Evolutionary conservation across 2,797 vertebrate genomes (phyloP).

Genomic region (Notamacropus eugenii): DNA sequence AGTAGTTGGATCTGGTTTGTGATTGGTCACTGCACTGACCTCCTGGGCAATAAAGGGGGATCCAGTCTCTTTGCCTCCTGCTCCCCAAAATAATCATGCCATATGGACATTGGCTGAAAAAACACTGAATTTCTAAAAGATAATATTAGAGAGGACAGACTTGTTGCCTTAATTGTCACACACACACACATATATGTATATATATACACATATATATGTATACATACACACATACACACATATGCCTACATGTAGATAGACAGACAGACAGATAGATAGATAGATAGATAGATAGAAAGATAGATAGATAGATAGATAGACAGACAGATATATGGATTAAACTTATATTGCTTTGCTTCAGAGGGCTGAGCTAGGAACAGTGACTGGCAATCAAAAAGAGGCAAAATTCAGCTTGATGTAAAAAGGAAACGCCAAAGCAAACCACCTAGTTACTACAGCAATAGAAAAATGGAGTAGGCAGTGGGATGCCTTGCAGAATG

Average conservation of each 20-base stretch:
- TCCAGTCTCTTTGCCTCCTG: not conserved
- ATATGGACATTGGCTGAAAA: not conserved
- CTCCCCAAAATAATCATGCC: not conserved
- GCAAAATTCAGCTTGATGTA: not conserved
- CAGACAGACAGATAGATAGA: too few relatives aligned
- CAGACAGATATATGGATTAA: not conserved
- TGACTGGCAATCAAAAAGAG: not conserved
- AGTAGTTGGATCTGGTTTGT: not conserved
- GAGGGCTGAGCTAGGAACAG: not conserved
- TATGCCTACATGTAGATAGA: too few relatives aligned
- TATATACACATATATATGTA: too few relatives aligned
- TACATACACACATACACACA: too few relatives aligned
- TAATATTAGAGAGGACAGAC: not conserved
- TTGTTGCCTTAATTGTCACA: not conserved
- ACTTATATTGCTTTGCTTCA: not conserved
- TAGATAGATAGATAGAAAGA: too few relatives aligned
- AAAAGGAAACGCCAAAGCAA: not conserved
- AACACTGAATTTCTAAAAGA: not conserved
- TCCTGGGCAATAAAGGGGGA: not conserved
- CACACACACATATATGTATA: too few relatives aligned
- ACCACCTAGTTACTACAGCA: not conserved
- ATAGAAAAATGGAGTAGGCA: not conserved
- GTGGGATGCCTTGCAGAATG: not conserved
- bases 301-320: too few relatives aligned
- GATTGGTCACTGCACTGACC: not conserved